These are phyloP conservation scores for Apostichopus japonicus DNA, from an alignment of 35 echinoderm and acorn worm genomes.

Conservation along the genomic window DNA sequence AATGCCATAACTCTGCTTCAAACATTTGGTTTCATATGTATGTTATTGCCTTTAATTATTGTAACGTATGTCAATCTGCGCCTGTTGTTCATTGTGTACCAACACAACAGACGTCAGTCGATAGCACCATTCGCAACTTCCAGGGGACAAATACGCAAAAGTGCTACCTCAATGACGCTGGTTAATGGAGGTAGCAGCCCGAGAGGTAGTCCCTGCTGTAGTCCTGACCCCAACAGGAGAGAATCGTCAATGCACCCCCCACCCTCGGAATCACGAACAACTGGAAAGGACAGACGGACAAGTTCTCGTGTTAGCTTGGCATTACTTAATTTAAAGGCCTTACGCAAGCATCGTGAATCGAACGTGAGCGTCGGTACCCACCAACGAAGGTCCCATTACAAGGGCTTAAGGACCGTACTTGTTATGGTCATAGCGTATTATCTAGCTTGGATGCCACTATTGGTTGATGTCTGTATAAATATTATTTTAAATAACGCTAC, in stretches of 20 bases:
- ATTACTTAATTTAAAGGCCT: constrained; percentile 12
- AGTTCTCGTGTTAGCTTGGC: constrained; percentile 24
- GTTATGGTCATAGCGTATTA: constrained; percentile 50
- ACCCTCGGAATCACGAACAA: neutral
- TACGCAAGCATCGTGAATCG: constrained; percentile 46
- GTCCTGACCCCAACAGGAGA: neutral
- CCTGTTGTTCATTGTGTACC: constrained; percentile 46
- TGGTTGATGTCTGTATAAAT: constrained; percentile 24
- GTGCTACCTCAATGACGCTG: constrained; percentile 7
- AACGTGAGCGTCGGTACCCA: constrained; percentile 10
- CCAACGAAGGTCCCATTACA: constrained; percentile 51
- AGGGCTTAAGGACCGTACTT: constrained; percentile 38
- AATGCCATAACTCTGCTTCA: constrained; percentile 17
- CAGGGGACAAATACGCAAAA: neutral
- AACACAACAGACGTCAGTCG: constrained; percentile 37
- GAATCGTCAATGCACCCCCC: neutral
- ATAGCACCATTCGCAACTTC: constrained; percentile 6
- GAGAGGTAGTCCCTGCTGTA: neutral
- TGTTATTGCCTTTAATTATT: constrained; percentile 49
- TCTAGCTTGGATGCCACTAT: constrained; percentile 51
- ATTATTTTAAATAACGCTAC: constrained; percentile 36
- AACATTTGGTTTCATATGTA: constrained; percentile 46
- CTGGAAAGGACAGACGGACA: neutral
- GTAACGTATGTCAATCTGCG: constrained; percentile 47
- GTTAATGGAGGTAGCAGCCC: constrained; percentile 1